phyloP scores from a whole-genome alignment of 2,888 invertebrate species.

The Emmelina monodactyla region DNA sequence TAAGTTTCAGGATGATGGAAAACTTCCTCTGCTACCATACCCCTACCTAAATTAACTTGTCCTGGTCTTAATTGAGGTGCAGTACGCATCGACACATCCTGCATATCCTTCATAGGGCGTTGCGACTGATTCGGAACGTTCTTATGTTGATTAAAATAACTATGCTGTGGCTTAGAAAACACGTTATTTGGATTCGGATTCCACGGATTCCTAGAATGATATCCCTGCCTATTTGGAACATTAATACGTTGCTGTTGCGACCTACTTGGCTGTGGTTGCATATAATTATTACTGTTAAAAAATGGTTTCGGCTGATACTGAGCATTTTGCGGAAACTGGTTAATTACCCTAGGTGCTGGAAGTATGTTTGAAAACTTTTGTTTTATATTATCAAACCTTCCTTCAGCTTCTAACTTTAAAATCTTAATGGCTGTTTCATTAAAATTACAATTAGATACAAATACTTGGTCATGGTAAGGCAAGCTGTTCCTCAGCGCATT shows the following conservation, averaged over 20 bases:
- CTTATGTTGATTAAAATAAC: no score
- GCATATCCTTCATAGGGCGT: no score
- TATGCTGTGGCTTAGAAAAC: no score
- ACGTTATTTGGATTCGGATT: no score
- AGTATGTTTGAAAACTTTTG: slow-evolving; percentile 10
- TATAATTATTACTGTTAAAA: no score
- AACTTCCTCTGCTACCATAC: slow-evolving; percentile 2
- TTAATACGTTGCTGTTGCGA: no score
- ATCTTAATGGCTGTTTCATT: slow-evolving; percentile 8
- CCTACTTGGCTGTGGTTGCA: no score
- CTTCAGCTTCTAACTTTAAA: slow-evolving; percentile 12
- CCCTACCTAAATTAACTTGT: background rate
- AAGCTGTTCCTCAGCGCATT: slow-evolving; percentile 12
- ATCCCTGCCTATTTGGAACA: no score
- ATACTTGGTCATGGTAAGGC: slow-evolving; percentile 11
- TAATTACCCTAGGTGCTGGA: slow-evolving; percentile 8
- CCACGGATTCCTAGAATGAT: no score
- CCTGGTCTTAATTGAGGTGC: background rate
- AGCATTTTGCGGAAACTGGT: slow-evolving; percentile 1
- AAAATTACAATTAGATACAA: slow-evolving; percentile 11
- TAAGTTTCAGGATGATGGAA: slow-evolving; percentile 1
- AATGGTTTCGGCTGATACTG: no score
- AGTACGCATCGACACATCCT: background rate
- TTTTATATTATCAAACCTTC: slow-evolving; percentile 10
- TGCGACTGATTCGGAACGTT: no score